Evolutionary conservation across 2,797 vertebrate genomes (phyloP).

Genomic region (Triplophysa yarkandensis): DNA sequence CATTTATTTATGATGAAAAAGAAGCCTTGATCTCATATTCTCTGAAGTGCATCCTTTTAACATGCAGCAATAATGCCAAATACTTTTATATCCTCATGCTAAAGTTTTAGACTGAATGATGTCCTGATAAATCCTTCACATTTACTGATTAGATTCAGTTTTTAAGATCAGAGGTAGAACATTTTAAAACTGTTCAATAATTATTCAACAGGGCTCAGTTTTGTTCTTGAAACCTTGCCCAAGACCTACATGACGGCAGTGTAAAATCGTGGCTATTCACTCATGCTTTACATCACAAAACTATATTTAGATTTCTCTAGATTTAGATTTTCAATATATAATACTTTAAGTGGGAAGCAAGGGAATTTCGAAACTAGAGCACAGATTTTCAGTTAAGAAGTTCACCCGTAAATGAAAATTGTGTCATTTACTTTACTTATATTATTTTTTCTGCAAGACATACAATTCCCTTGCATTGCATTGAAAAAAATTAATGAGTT

Average conservation of each 20-base stretch:
- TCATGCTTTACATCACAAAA: conserved; percentile 48
- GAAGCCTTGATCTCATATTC: conserved; percentile 36
- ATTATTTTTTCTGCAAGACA: too few relatives aligned
- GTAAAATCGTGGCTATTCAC: conserved; percentile 45
- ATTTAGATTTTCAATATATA: conserved; percentile 33
- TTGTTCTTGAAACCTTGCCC: conserved; percentile 43
- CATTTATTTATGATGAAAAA: conserved; percentile 35
- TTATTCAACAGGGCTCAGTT: not conserved
- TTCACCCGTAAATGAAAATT: too few relatives aligned
- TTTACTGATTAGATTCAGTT: not conserved
- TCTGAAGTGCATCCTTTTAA: conserved; percentile 25
- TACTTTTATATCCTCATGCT: not conserved
- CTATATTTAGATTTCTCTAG: conserved; percentile 49
- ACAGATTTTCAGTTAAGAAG: not conserved
- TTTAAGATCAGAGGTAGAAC: not conserved
- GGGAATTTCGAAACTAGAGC: conserved; percentile 30
- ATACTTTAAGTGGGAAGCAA: conserved; percentile 51
- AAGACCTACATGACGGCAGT: conserved; percentile 53
- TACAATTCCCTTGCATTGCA: too few relatives aligned
- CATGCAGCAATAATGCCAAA: conserved; percentile 25
- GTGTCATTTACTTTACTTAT: too few relatives aligned
- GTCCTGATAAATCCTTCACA: conserved; percentile 27
- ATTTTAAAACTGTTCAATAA: conserved; percentile 31
- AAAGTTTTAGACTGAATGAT: conserved; percentile 13
- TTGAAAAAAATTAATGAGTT: too few relatives aligned